These are phyloP conservation scores for Erinaceus europaeus DNA, from an alignment of 2,113 vertebrate genomes.

Conservation along the genomic window DNA sequence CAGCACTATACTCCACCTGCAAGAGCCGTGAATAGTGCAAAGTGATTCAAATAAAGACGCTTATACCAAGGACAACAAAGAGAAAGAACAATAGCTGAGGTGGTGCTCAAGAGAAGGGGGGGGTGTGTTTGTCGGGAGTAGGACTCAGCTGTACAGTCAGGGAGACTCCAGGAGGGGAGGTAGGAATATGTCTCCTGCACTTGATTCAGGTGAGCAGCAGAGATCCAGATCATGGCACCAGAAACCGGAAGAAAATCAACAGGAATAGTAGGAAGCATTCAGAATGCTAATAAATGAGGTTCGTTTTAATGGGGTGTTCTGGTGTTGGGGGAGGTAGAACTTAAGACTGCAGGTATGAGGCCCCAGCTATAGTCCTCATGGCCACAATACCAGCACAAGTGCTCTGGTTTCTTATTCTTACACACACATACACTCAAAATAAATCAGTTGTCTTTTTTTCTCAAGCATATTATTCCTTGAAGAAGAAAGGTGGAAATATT, in stretches of 20 bases:
- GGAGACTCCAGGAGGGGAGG: background rate
- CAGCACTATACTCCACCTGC: background rate
- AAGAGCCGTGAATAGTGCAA: no score
- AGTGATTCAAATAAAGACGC: background rate
- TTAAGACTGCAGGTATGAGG: no score
- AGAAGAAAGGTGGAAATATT: no score
- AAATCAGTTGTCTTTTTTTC: no score
- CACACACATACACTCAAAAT: no score
- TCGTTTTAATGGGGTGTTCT: no score
- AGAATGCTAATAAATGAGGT: no score
- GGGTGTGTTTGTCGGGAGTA: background rate
- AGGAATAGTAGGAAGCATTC: background rate
- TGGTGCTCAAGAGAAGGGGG: background rate
- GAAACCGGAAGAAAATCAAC: background rate
- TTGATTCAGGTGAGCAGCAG: background rate
- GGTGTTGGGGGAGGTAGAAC: no score
- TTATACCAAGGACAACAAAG: background rate
- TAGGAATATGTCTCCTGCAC: background rate
- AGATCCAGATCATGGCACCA: background rate
- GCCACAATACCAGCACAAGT: no score
- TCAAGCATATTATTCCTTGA: no score
- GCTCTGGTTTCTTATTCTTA: no score
- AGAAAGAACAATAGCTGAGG: background rate
- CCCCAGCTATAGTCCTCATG: no score
- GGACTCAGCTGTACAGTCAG: background rate